Evolutionary conservation across 2,888 invertebrate genomes (phyloP).

Genomic region (Stomorhina lunata): DNA sequence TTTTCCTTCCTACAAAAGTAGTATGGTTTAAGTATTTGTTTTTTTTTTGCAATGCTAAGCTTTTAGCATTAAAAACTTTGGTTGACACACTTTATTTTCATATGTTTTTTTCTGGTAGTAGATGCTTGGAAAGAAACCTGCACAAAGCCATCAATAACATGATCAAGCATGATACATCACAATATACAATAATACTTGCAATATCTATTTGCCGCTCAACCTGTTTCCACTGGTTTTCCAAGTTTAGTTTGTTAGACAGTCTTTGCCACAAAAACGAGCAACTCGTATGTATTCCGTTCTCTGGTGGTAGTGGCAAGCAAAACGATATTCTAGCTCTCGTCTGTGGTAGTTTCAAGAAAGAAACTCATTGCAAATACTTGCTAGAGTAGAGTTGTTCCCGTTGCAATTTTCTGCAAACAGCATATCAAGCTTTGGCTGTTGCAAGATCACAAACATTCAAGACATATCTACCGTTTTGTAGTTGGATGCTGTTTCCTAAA

Average conservation of each 20-base stretch:
- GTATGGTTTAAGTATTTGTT: conserved; percentile 19
- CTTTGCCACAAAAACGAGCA: background rate
- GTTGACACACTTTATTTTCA: conserved; percentile 65
- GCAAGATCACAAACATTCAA: conserved; percentile 26
- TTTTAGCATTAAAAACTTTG: conserved; percentile 57
- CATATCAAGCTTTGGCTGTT: background rate
- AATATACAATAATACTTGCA: conserved; percentile 51
- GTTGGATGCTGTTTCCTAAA: conserved; percentile 41
- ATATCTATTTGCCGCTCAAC: conserved; percentile 62
- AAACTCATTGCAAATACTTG: conserved; percentile 39
- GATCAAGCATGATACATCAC: conserved; percentile 61
- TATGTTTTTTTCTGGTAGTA: conserved; percentile 18
- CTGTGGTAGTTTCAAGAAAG: background rate
- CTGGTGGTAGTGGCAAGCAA: background rate
- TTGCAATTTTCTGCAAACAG: conserved; percentile 53
- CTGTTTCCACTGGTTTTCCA: conserved; percentile 67
- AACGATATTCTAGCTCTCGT: background rate
- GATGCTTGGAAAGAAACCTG: conserved; percentile 53
- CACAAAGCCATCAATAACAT: conserved; percentile 64
- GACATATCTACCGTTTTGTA: conserved; percentile 65
- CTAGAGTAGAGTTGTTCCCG: conserved; percentile 54
- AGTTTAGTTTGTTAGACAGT: conserved; percentile 33
- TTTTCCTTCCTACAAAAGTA: background rate
- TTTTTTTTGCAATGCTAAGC: conserved; percentile 19
- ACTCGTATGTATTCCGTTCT: too few species aligned